Base-by-base conservation (phyloP, 2,113 vertebrate genomes). In the Notarius lentiginosus region DNA sequence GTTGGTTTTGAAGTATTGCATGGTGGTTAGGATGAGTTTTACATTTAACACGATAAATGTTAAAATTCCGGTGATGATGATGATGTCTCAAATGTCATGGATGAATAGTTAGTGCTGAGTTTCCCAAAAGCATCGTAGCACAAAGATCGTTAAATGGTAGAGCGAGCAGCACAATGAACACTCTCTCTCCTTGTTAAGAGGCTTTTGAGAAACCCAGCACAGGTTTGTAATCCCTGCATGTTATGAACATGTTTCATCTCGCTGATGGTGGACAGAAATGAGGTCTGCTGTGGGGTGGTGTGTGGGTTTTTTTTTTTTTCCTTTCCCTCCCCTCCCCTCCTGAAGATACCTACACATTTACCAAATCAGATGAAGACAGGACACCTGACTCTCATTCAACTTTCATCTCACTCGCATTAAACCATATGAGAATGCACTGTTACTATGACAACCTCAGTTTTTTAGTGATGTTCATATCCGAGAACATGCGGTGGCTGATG, bases 381-480 rank as follows among this genome's bases (percentile, higher is more conserved):
- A 61, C 61, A 61, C 34, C 70, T 12, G 68, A 56, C n/a, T 22
- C 63, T 56, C 55, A 24, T 30, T 41, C 60, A 66, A 15, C 22
- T 34, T 72, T 82, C 22, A 14, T 73, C 65, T 61, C 41, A 1
- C 58, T 56, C 81, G 41, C 65, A 79, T 51, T 83, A 73, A 27
- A 15, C 30, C 41, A 34, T 66, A 84, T 65, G 56, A 79, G 66
- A 83, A 79, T 77, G 66, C 65, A 82, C 86, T 73, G 84, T 91
- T 89, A 83, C 88, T 85, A 88, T 85, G 86, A 89, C 88, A 81
- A 89, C 89, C 34, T 30, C 22, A 0, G 2, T 20, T 47, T 55
- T 87, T 66, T 77, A 79, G 72, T 83, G 82, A 82, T 82, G 61
- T 81, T 30, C 61, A 41, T 27, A 81, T 22, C 53, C 60, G 27